phyloP scores from a whole-genome alignment of 2,113 vertebrate genomes.

The Aegotheles bennettii region DNA sequence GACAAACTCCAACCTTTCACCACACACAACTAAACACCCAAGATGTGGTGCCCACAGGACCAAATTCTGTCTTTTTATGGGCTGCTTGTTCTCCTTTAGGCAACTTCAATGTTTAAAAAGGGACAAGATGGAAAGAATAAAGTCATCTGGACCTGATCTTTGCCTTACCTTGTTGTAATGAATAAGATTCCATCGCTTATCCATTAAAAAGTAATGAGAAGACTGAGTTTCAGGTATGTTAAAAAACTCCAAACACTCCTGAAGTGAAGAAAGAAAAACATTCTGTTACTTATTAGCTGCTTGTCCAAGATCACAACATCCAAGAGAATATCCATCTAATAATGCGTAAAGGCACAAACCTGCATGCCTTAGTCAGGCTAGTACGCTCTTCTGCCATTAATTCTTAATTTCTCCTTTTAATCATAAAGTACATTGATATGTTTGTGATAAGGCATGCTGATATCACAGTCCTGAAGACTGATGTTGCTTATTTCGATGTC shows the following conservation, averaged over 20 bases:
- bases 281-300: not conserved
- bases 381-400: not conserved
- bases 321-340: not conserved
- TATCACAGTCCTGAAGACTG: not conserved
- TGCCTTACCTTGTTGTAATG: conserved; percentile 91
- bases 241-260: conserved; percentile 99
- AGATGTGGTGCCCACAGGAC: not conserved
- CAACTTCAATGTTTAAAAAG: not conserved
- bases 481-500: not conserved
- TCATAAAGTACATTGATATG: not conserved
- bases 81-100: not conserved
- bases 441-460: not conserved
- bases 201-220: conserved; percentile 97
- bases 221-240: conserved; percentile 96
- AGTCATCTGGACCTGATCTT: not conserved
- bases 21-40: not conserved
- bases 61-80: not conserved
- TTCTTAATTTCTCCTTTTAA: not conserved
- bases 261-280: conserved; percentile 14
- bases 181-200: conserved; percentile 98
- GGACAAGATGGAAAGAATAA: not conserved
- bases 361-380: not conserved
- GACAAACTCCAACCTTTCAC: not conserved
- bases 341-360: not conserved
- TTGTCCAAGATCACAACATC: not conserved